phyloP scores from a whole-genome alignment of 2,797 vertebrate genomes.

The Simalia tracyae region DNA sequence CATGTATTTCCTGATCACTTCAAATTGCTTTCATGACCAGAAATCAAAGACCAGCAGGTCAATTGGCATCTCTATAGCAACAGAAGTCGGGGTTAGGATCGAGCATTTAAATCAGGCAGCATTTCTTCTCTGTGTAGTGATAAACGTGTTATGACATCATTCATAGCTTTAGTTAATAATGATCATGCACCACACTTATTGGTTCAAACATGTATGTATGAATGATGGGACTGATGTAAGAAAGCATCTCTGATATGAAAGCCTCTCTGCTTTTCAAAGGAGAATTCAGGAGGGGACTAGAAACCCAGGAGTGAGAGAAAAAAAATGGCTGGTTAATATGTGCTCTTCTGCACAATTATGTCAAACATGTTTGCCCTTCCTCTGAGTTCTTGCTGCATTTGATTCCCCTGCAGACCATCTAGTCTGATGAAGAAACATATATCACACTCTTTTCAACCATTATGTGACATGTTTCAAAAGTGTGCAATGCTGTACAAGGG shows the following conservation, averaged over 20 bases:
- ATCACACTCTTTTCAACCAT: too few species aligned
- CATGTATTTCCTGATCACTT: rapidly evolving
- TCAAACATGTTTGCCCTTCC: background rate
- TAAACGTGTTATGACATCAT: background rate
- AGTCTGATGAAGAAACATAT: background rate
- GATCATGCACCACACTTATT: background rate
- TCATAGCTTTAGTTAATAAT: background rate
- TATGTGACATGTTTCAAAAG: too few species aligned
- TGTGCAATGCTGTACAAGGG: too few species aligned
- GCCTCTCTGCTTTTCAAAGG: background rate
- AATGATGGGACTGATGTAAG: background rate
- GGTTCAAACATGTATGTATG: background rate
- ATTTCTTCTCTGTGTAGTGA: background rate
- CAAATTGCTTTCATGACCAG: constrained; percentile 11
- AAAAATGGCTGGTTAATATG: background rate
- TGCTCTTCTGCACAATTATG: background rate
- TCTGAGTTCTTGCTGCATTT: background rate
- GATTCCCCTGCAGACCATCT: background rate
- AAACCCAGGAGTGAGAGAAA: background rate
- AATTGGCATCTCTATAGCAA: background rate
- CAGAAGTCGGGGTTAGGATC: background rate
- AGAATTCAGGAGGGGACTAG: background rate
- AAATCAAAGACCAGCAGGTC: background rate
- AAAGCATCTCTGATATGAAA: too few species aligned
- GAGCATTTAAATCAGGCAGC: background rate